Evolutionary conservation across 2,888 invertebrate species (phyloP), one percentile per base, ranked within the genome.

Genomic region (Chydorus sphaericus): DNA sequence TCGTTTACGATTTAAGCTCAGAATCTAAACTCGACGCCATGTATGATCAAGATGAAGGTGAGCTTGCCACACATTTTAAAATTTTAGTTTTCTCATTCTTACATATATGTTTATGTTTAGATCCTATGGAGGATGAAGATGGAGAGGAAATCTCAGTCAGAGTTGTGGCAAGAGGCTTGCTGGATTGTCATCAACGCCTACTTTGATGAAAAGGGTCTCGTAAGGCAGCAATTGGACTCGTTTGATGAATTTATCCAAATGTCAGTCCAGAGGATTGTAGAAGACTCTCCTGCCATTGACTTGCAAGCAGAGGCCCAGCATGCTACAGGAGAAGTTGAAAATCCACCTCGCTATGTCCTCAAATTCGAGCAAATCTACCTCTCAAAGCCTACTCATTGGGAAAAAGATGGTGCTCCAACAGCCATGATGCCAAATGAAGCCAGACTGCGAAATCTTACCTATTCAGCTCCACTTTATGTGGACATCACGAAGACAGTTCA

Each of bases 391-490:
- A 99, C 97, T 7, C 98, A 99, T 77, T 99, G 98, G 98, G 98
- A 99, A 71, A 98, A 98, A 73, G 98, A 98, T 76, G 98, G 98
- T 67, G 92, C 96, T 0, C 96, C 97, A 14, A 89, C 91, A 57
- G 94, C 96, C 58, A 96, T 99, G 96, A 98, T 98, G 94, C 98
- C 98, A 0, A 99, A 98, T 67, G 98, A 98, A 73, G 98, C 98
- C 4, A 80, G 98, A 60, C 77, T 99, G 55, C 78, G 98, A 58
- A 99, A 98, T 73, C 75, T 97, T 38, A 96, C 96, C 0, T 98
- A 98, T 71, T 96, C 97, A 0, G 97, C 98, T 1, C 98, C 98
- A 1, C 75, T 99, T 0, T 99, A 98, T 72, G 97, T 99, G 0
- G 98, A 99, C 70, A 97, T 98, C 58, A 92, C 91, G 0, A 98